These are phyloP conservation scores for Cyprinodon brontotheroides DNA, from an alignment of 2,113 vertebrate genomes.

Conservation along the genomic window DNA sequence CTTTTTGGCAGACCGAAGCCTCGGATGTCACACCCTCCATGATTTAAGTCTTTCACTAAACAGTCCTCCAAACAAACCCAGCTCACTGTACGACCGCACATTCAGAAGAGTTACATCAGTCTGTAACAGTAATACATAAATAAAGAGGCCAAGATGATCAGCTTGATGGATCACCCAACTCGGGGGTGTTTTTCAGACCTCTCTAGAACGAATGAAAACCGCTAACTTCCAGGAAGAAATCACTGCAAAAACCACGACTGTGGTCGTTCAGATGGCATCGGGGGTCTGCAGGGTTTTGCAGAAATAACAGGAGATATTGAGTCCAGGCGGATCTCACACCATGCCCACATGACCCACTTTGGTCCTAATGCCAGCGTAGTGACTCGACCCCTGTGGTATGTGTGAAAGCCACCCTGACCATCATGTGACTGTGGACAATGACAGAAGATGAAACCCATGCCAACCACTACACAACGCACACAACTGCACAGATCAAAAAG, in stretches of 20 bases:
- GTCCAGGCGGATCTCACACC: conserved; percentile 10
- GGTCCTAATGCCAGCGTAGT: conserved; percentile 67
- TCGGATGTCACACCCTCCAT: conserved; percentile 19
- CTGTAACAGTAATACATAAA: conserved; percentile 15
- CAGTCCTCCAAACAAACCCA: conserved; percentile 1
- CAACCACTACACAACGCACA: conserved; percentile 58
- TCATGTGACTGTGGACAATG: conserved; percentile 72
- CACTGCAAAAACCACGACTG: conserved; percentile 9
- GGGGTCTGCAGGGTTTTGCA: conserved; percentile 21
- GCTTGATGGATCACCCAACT: conserved; percentile 37
- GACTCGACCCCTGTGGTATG: conserved; percentile 72
- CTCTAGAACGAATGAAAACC: conserved; percentile 30
- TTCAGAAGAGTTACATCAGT: conserved; percentile 9
- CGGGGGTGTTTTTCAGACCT: conserved; percentile 27
- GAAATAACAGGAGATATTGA: conserved; percentile 16
- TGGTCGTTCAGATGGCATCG: conserved; percentile 9
- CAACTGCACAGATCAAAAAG: conserved; percentile 30
- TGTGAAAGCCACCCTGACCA: conserved; percentile 67
- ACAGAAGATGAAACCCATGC: conserved; percentile 75
- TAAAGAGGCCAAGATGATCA: conserved; percentile 17
- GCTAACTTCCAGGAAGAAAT: conserved; percentile 34
- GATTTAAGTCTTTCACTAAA: conserved; percentile 16
- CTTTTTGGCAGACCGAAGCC: conserved; percentile 23
- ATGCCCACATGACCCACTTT: conserved; percentile 53
- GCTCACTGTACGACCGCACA: conserved; percentile 5